Evolutionary conservation across 2,113 vertebrate species (phyloP).

Genomic region (Hystrix cristata): DNA sequence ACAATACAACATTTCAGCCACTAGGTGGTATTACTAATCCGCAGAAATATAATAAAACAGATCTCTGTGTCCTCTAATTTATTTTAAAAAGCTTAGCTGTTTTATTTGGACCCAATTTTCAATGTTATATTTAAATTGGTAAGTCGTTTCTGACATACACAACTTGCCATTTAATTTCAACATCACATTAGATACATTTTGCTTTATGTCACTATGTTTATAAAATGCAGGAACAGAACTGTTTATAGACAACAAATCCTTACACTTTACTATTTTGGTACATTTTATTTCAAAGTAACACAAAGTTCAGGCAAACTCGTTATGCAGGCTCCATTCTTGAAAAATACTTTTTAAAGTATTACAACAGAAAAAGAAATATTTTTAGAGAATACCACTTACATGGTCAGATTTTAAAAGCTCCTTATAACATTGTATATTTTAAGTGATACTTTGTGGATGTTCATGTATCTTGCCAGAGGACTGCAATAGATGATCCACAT

Average conservation of each 20-base stretch:
- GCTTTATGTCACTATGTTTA: neutral
- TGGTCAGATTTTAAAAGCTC: neutral
- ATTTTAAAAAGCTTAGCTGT: neutral
- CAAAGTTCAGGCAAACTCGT: neutral
- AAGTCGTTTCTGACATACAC: neutral
- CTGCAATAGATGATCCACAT: neutral
- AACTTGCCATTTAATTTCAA: neutral
- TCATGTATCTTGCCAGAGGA: neutral
- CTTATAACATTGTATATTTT: neutral
- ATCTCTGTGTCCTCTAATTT: neutral
- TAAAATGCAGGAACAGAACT: neutral
- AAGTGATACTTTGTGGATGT: neutral
- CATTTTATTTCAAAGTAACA: neutral
- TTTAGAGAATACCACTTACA: neutral
- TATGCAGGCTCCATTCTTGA: neutral
- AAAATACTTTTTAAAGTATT: neutral
- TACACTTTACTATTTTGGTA: neutral
- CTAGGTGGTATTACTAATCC: slow-evolving; percentile 16
- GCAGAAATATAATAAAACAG: neutral
- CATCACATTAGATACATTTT: neutral
- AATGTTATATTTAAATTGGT: neutral
- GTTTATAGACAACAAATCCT: neutral
- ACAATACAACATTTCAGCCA: neutral
- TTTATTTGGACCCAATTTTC: neutral
- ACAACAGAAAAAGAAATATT: neutral